Evolutionary conservation across 2,113 vertebrate species (phyloP), one percentile per base, ranked within the genome.

Genomic region (Phylloscopus trochilus): DNA sequence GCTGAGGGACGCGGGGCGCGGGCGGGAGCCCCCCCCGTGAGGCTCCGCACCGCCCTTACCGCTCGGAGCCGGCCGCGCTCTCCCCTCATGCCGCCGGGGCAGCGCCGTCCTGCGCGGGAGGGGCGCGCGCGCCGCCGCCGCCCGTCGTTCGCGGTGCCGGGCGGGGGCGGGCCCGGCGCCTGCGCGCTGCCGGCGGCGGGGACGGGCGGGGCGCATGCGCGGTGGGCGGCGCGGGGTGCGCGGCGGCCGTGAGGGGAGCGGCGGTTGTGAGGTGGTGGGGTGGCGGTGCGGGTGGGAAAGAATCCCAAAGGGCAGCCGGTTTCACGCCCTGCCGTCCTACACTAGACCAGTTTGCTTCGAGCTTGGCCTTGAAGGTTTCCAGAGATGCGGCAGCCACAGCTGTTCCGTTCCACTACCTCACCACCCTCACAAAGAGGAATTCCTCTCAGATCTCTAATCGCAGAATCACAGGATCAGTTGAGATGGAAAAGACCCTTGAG

Each of bases 261-360:
- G 3, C 2, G 20, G 33, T 0, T 2, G 2, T 11, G 33, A 3
- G 9, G 11, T 2, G 10, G 8, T 1, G 27, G 17, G 0, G 0
- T 10, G 41, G 0, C 8, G 41, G 33, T 15, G 1, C 1, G 9
- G 4, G 9, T 22, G 14, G 9, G 23, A 3, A 6, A 11, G n/a
- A 2, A 2, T 17, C 5, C 1, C 5, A 11, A 14, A 18, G 9
- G 5, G 16, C 2, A 0, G 5, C 2, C 7, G 0, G 35, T 12
- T 28, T 56, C 17, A 14, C 11, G 4, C 12, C 5, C 6, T 26
- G 52, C 26, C 4, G 5, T 6, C 6, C 26, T 27, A 0, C 16
- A 1, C 1, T 8, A 4, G 9, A 9, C 0, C 7, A 2, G 12
- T 9, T 7, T 33, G 37, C 12, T 46, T 43, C 9, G 6, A 20